Evolutionary conservation across 2,888 invertebrate species (phyloP).

Genomic region (Leptinotarsa juncta): DNA sequence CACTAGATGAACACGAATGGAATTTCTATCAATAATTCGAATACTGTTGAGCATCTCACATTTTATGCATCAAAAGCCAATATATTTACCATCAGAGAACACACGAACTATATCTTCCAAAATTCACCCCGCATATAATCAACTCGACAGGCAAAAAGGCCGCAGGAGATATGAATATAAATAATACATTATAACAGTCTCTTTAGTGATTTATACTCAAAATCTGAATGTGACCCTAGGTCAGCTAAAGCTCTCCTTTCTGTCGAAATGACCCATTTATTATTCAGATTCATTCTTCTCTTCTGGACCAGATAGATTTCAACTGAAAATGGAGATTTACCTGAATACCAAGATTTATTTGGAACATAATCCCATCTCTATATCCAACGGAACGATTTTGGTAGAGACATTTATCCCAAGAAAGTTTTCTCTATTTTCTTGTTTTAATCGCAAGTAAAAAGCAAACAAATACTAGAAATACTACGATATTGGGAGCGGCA

Average conservation of each 20-base stretch:
- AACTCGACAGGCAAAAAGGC: constrained; percentile 6
- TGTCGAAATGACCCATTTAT: constrained; percentile 28
- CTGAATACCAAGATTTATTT: constrained; percentile 36
- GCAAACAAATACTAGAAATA: background rate
- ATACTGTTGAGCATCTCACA: background rate
- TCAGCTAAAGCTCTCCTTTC: constrained; percentile 16
- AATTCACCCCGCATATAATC: constrained; percentile 12
- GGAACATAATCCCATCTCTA: constrained; percentile 31
- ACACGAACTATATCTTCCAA: constrained; percentile 3
- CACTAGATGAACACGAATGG: no score
- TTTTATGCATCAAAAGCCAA: background rate
- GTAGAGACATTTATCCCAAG: constrained; percentile 17
- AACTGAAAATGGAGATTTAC: constrained; percentile 34
- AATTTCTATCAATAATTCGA: no score
- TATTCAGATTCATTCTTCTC: constrained; percentile 35
- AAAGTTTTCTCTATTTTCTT: background rate
- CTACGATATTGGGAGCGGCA: background rate
- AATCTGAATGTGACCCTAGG: constrained; percentile 36
- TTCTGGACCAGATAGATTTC: constrained; percentile 32
- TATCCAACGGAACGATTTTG: background rate
- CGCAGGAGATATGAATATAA: constrained; percentile 35
- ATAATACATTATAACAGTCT: constrained; percentile 32
- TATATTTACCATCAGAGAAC: background rate
- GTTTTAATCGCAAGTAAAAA: background rate
- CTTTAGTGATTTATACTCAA: constrained; percentile 33